Conservation (phyloP, 2,797 vertebrate species). For the Pseudotriccus pelzelni region DNA sequence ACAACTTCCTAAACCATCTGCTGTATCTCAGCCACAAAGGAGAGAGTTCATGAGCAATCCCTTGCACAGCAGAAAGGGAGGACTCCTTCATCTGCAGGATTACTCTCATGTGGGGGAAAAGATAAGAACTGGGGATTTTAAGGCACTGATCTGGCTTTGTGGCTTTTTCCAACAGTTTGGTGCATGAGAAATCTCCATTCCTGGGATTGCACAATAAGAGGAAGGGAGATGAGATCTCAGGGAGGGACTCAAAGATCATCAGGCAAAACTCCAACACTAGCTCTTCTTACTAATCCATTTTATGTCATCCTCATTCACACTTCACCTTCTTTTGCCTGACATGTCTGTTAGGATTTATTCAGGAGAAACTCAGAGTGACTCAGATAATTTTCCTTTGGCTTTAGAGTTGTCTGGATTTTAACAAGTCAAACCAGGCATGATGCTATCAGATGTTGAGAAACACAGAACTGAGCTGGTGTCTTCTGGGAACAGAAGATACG, state of each 20-base stretch:
- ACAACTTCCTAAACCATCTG: not conserved
- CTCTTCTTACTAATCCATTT: not conserved
- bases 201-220: not conserved
- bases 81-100: not conserved
- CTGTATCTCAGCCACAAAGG: not conserved
- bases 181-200: not conserved
- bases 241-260: not conserved
- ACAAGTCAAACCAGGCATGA: not conserved
- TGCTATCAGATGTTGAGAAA: not conserved
- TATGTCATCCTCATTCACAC: not conserved
- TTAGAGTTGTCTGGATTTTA: not conserved
- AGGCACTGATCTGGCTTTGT: not conserved
- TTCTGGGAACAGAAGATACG: not conserved
- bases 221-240: slow-evolving; percentile 17
- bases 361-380: slow-evolving; percentile 28
- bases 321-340: not conserved
- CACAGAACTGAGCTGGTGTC: not conserved
- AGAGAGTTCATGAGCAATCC: not conserved
- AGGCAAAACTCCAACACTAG: not conserved
- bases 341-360: not conserved
- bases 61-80: not conserved
- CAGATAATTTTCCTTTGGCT: not conserved
- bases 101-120: rapidly evolving
- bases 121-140: not conserved
- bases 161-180: not conserved